Conservation (phyloP, 1,140 invertebrate species). For the Rhopalosiphum maidis region DNA sequence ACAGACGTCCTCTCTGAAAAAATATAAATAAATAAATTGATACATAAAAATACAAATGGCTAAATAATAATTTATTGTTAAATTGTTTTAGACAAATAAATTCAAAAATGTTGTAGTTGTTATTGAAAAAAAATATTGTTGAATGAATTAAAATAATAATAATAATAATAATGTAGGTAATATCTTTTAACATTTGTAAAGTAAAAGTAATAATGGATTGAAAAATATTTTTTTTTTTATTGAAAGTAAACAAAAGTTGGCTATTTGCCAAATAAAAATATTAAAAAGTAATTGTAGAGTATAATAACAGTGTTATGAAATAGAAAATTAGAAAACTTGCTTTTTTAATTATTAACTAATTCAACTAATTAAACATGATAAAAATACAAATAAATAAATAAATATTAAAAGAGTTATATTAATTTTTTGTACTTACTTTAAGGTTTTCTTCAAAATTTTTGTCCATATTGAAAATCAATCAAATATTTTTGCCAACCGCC, state of each 20-base stretch:
- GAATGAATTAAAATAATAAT: no score
- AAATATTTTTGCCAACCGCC: neutral
- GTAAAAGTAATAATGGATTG: no score
- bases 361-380: neutral
- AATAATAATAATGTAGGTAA: no score
- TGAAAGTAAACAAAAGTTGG: neutral
- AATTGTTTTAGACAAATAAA: neutral
- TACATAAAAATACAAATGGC: neutral
- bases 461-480: neutral
- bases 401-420: neutral
- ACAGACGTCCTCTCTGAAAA: neutral
- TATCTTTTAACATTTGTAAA: no score
- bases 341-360: no score
- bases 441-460: neutral
- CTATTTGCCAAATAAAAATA: neutral
- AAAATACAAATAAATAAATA: neutral
- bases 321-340: neutral
- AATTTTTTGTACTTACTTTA: neutral
- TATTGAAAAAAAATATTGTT: neutral
- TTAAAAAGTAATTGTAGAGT: neutral
- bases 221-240: no score
- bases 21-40: neutral
- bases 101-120: neutral
- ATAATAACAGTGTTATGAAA: neutral
- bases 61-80: neutral